Evolutionary conservation across 2,797 vertebrate genomes (phyloP).

Genomic region (Thalassophryne amazonica): DNA sequence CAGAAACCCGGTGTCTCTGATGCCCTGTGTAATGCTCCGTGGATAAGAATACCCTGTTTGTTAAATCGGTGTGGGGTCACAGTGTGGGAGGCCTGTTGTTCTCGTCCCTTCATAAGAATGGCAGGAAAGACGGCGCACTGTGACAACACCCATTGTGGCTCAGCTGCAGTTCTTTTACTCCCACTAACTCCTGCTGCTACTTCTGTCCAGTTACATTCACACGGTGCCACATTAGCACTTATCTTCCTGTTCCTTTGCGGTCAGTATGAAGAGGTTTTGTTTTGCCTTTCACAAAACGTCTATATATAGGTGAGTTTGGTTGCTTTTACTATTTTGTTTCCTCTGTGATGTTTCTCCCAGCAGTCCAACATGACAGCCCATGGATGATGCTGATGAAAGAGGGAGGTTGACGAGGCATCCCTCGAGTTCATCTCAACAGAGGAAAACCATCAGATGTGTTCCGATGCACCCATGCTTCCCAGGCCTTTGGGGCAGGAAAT

Average conservation of each 20-base stretch:
- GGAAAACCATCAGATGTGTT: slow-evolving; percentile 21
- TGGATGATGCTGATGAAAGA: slow-evolving; percentile 19
- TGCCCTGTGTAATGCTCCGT: slow-evolving; percentile 30
- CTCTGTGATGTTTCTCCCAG: slow-evolving; percentile 1
- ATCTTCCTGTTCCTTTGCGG: slow-evolving; percentile 38
- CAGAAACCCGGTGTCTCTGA: slow-evolving; percentile 40
- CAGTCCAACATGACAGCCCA: slow-evolving; percentile 19
- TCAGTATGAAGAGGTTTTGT: neutral
- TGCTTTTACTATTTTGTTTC: slow-evolving; percentile 14
- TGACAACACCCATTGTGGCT: slow-evolving; percentile 74
- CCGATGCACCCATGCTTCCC: slow-evolving; percentile 59
- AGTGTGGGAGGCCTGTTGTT: slow-evolving; percentile 68
- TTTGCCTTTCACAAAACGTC: slow-evolving; percentile 9
- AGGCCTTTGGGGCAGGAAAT: slow-evolving; percentile 73
- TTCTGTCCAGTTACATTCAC: slow-evolving; percentile 27
- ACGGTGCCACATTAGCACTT: slow-evolving; percentile 46
- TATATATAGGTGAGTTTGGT: neutral
- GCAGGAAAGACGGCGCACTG: slow-evolving; percentile 60
- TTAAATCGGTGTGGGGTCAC: slow-evolving; percentile 55
- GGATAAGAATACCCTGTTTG: slow-evolving; percentile 65
- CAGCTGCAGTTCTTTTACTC: slow-evolving; percentile 64
- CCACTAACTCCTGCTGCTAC: slow-evolving; percentile 49
- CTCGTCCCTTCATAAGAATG: slow-evolving; percentile 63
- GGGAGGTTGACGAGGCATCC: slow-evolving; percentile 14
- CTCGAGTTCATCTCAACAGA: slow-evolving; percentile 1